phyloP scores from a whole-genome alignment of 2,888 invertebrate genomes.

The Tipula helvola region DNA sequence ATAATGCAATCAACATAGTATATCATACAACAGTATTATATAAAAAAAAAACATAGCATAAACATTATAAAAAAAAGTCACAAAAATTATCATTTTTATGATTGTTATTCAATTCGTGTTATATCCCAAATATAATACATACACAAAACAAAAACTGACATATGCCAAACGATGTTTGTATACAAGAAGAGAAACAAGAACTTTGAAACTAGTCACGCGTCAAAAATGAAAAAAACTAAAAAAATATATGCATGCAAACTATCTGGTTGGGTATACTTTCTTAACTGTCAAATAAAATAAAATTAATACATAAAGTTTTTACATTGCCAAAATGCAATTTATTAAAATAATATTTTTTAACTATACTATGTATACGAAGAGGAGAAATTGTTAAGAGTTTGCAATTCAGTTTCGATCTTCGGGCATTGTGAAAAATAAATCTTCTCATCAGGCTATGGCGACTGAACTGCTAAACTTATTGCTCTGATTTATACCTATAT shows the following conservation, averaged over 20 bases:
- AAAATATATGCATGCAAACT: neutral
- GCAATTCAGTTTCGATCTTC: no score
- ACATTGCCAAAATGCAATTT: neutral
- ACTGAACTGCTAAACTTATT: no score
- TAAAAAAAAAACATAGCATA: neutral
- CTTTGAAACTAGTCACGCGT: slow-evolving; percentile 9
- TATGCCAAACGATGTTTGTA: slow-evolving; percentile 5
- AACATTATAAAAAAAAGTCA: slow-evolving; percentile 4
- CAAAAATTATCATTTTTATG: slow-evolving; percentile 6
- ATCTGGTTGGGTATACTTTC: neutral
- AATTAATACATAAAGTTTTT: neutral
- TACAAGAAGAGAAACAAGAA: neutral
- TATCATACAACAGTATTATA: neutral
- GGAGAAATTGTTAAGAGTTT: no score
- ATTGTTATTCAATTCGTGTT: slow-evolving; percentile 9
- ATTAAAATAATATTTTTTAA: neutral
- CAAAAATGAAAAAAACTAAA: neutral
- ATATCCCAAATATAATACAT: neutral
- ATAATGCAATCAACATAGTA: neutral
- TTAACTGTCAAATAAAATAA: neutral
- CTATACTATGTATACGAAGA: no score
- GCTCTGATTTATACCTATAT: no score
- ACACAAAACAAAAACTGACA: neutral
- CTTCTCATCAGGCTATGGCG: no score
- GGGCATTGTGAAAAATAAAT: no score